Conservation (phyloP, 2,888 invertebrate species). For the Nemurella pictetii region DNA sequence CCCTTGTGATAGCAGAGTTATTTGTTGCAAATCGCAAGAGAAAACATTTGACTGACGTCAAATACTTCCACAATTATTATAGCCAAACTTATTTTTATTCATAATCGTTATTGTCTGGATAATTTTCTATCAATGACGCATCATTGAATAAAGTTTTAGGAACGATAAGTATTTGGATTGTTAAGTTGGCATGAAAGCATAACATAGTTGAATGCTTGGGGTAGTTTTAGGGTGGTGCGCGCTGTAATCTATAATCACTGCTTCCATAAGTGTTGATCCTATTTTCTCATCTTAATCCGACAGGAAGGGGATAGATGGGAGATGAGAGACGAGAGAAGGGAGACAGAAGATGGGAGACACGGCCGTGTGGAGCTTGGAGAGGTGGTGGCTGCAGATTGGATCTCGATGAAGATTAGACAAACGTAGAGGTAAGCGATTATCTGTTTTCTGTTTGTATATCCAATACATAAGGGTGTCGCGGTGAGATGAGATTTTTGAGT, state of each 20-base stretch:
- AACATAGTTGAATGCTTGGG: background rate
- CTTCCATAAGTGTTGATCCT: background rate
- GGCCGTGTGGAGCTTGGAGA: background rate
- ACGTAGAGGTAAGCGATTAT: slow-evolving; percentile 11
- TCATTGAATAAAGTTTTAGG: no score
- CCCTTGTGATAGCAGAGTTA: no score
- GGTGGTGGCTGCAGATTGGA: background rate
- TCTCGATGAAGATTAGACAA: slow-evolving; percentile 25
- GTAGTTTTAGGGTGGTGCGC: background rate
- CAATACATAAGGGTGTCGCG: background rate
- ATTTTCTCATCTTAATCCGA: background rate
- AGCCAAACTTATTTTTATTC: no score
- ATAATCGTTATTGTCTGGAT: no score
- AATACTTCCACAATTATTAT: no score
- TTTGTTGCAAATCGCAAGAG: no score
- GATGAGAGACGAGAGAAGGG: background rate
- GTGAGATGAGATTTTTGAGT: background rate
- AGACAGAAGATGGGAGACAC: background rate
- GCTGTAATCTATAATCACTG: background rate
- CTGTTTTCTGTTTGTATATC: background rate
- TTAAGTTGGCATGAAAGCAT: background rate
- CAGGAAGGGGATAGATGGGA: background rate
- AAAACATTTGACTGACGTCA: no score
- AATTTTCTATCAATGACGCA: no score
- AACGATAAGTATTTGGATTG: background rate